Percentiles rank a stretch among this genome's conserved stretches.
Conservation (phyloP, 2,888 invertebrate genomes). For the Oxyscelio sp. region DNA sequence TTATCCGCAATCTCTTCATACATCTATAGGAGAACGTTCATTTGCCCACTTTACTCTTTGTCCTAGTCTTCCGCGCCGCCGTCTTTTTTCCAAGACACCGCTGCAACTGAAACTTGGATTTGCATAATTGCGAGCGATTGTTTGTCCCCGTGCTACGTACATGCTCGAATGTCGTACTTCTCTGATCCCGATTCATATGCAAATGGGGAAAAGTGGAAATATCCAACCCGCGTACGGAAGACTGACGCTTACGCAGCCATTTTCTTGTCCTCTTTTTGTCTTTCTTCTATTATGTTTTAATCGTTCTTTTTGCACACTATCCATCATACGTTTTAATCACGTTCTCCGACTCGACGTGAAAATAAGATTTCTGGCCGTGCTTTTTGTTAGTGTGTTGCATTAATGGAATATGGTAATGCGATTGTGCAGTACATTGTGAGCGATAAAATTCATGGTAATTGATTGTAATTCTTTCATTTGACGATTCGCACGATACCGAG, state of each 20-base stretch:
- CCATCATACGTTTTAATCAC: slow-evolving; percentile 59
- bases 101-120: slow-evolving; percentile 83
- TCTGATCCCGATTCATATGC: slow-evolving; percentile 87
- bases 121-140: slow-evolving; percentile 87
- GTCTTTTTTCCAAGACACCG: slow-evolving; percentile 80
- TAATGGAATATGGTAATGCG: slow-evolving; percentile 47
- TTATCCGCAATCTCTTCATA: slow-evolving; percentile 73
- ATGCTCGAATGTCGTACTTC: slow-evolving; percentile 80
- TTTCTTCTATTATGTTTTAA: slow-evolving; percentile 70
- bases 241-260: slow-evolving; percentile 82
- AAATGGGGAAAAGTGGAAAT: slow-evolving; percentile 83
- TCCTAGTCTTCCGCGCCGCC: slow-evolving; percentile 54
- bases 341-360: slow-evolving; percentile 41
- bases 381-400: slow-evolving; percentile 38
- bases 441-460: slow-evolving; percentile 29
- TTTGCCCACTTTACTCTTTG: slow-evolving; percentile 70
- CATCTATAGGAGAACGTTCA: slow-evolving; percentile 69
- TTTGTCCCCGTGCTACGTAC: slow-evolving; percentile 84
- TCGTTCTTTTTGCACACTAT: slow-evolving; percentile 56
- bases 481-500: slow-evolving; percentile 10
- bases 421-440: slow-evolving; percentile 22
- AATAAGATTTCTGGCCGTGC: slow-evolving; percentile 45
- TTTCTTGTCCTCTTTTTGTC: slow-evolving; percentile 70
- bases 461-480: slow-evolving; percentile 36
- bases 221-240: slow-evolving; percentile 80